Conservation (phyloP, 1,140 invertebrate species). For the Euglossa dilemma region DNA sequence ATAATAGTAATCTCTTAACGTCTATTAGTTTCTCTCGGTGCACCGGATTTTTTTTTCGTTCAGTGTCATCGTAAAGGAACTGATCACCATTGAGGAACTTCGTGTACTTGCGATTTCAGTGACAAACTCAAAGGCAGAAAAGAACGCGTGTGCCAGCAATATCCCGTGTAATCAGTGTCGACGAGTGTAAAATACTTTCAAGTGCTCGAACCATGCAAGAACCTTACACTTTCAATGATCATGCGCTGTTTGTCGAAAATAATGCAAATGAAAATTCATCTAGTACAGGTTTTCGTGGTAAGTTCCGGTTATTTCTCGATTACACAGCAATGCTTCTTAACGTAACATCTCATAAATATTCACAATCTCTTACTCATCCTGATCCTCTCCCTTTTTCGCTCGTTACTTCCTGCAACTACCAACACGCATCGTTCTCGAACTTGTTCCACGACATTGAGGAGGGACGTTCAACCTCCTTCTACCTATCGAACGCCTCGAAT, state of each 20-base stretch:
- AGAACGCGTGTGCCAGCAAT: background rate
- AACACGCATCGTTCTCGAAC: background rate
- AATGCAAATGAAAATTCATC: background rate
- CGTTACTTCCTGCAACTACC: background rate
- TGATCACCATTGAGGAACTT: background rate
- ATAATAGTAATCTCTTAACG: background rate
- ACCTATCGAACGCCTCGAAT: background rate
- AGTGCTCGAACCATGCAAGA: constrained; percentile 11
- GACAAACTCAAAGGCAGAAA: background rate
- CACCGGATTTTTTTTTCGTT: background rate
- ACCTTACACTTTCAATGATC: background rate
- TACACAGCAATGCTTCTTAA: background rate
- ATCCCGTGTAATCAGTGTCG: background rate
- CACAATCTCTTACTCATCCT: background rate
- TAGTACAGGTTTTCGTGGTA: background rate
- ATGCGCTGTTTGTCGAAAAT: background rate
- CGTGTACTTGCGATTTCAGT: background rate
- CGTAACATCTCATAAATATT: constrained; percentile 22
- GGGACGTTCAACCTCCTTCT: constrained; percentile 11
- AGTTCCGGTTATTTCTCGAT: background rate
- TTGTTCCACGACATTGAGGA: constrained; percentile 15
- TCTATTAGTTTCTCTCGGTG: background rate
- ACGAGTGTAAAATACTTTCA: background rate
- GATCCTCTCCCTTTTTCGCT: background rate
- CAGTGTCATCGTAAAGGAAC: background rate